These are phyloP conservation scores for Harpalus rufipes DNA, from an alignment of 2,888 invertebrate genomes.

Conservation along the genomic window DNA sequence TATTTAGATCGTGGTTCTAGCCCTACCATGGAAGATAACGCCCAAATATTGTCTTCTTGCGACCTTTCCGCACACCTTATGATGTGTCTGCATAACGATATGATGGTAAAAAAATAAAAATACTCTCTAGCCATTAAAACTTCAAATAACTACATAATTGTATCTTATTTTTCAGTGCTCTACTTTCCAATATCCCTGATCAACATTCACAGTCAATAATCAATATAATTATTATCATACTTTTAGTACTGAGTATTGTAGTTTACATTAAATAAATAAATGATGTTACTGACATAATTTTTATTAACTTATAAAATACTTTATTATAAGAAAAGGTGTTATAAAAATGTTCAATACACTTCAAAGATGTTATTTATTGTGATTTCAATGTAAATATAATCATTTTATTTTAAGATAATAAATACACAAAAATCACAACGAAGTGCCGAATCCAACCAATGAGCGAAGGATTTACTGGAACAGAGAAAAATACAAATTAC, in stretches of 20 bases:
- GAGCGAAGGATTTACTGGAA: conserved; percentile 66
- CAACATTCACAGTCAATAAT: conserved; percentile 5
- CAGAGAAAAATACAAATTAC: conserved; percentile 40
- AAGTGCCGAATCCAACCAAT: conserved; percentile 58
- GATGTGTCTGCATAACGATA: conserved; percentile 67
- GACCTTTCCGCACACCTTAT: conserved; percentile 65
- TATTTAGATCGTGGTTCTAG: conserved; percentile 20
- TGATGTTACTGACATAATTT: conserved; percentile 36
- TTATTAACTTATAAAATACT: conserved; percentile 64
- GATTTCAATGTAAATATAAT: conserved; percentile 63
- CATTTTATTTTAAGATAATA: conserved; percentile 46
- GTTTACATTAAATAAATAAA: conserved; percentile 53
- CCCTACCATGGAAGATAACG: neutral
- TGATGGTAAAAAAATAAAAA: conserved; percentile 63
- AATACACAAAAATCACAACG: conserved; percentile 66
- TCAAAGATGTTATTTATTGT: conserved; percentile 63
- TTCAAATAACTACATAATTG: neutral
- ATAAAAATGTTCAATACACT: conserved; percentile 59
- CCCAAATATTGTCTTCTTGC: conserved; percentile 48
- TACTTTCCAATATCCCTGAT: conserved; percentile 72
- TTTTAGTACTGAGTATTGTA: conserved; percentile 23
- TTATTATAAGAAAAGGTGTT: conserved; percentile 63
- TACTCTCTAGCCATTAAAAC: no score
- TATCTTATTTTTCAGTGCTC: conserved; percentile 72
- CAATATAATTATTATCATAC: conserved; percentile 11